A percentile compares a stretch with the other conserved stretches of the same genome.
These are phyloP conservation scores for Pammene aurita DNA, from an alignment of 2,888 invertebrate genomes.

Conservation along the genomic window DNA sequence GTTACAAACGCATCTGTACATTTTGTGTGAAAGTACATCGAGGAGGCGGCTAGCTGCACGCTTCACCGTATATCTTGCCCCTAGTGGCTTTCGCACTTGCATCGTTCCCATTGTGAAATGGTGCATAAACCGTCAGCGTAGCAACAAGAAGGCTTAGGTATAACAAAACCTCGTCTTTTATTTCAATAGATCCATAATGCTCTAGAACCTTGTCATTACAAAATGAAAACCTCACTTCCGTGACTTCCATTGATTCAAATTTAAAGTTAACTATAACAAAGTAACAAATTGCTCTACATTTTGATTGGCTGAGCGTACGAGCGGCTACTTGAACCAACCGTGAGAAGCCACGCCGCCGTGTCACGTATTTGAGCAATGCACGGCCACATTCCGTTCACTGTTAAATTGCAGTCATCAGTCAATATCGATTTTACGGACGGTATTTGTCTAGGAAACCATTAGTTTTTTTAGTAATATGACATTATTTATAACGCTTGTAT, in stretches of 20 bases:
- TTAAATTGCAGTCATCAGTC: constrained; percentile 27
- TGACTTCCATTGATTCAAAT: not conserved
- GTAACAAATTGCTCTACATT: constrained; percentile 7
- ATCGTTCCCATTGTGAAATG: constrained; percentile 70
- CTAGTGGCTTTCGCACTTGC: constrained; percentile 57
- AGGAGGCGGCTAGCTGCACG: constrained; percentile 17
- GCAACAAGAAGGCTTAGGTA: constrained; percentile 54
- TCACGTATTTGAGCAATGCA: constrained; percentile 31
- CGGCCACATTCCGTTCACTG: constrained; percentile 17
- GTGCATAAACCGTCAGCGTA: constrained; percentile 70
- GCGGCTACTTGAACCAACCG: constrained; percentile 43
- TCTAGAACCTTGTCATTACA: not conserved
- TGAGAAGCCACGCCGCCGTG: constrained; percentile 50
- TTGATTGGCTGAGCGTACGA: constrained; percentile 16
- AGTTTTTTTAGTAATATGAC: not conserved
- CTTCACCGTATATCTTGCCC: constrained; percentile 39
- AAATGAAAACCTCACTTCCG: not conserved
- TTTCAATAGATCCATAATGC: not conserved
- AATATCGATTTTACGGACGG: constrained; percentile 11
- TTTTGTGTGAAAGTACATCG: constrained; percentile 14
- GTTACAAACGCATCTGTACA: not conserved
- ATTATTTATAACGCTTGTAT: not conserved
- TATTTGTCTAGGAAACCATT: constrained; percentile 8
- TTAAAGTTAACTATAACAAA: constrained; percentile 1
- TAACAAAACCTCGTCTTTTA: not conserved